Evolutionary conservation across 2,888 invertebrate genomes (phyloP).

Genomic region (Clepsis dumicolana): DNA sequence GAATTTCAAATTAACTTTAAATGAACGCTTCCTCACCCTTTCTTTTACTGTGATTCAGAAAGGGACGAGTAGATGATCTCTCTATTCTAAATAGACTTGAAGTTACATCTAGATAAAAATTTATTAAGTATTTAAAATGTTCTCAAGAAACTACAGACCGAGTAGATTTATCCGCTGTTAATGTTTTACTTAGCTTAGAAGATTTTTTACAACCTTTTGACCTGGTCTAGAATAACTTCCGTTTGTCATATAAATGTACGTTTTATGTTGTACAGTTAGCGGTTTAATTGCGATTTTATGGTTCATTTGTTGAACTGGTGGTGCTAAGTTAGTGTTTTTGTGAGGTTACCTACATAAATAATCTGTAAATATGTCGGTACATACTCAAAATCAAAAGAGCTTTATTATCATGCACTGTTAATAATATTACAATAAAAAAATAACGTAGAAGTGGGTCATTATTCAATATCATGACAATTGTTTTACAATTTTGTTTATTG

Average conservation of each 20-base stretch:
- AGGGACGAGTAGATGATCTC: background rate
- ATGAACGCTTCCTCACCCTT: background rate
- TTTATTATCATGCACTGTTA: too few species aligned
- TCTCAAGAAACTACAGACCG: background rate
- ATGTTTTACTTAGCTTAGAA: background rate
- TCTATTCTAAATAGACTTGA: background rate
- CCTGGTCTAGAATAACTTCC: slow-evolving; percentile 1
- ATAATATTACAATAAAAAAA: too few species aligned
- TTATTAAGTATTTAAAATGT: background rate
- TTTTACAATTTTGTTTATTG: too few species aligned
- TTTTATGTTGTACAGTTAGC: background rate
- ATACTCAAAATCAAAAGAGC: too few species aligned
- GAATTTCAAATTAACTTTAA: background rate
- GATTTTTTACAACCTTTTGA: slow-evolving; percentile 1
- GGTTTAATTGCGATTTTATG: background rate
- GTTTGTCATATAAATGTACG: slow-evolving; percentile 1
- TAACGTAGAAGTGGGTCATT: too few species aligned
- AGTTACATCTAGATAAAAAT: background rate
- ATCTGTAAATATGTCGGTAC: too few species aligned
- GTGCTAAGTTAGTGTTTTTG: too few species aligned
- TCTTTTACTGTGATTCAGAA: background rate
- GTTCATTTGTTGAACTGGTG: background rate
- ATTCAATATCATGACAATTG: too few species aligned
- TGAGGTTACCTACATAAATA: too few species aligned
- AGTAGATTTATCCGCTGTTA: background rate